phyloP scores from a whole-genome alignment of 2,888 invertebrate species.

The Epinotia nisella region DNA sequence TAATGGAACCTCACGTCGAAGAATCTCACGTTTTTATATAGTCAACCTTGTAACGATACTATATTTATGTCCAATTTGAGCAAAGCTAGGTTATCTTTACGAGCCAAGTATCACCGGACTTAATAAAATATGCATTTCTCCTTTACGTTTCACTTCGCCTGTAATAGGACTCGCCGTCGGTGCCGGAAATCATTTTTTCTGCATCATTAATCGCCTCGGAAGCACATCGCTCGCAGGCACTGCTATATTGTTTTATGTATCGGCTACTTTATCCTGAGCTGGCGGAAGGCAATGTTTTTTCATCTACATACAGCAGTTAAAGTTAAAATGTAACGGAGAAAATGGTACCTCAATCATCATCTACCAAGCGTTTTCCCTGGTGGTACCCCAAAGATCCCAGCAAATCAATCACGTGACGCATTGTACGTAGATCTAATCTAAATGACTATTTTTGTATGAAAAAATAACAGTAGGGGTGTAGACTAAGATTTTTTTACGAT shows the following conservation, averaged over 20 bases:
- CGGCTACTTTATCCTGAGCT: conserved; percentile 18
- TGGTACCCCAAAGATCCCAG: too few relatives aligned
- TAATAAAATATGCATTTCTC: conserved; percentile 16
- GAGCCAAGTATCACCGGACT: neutral
- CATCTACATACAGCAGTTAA: neutral
- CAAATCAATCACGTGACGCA: too few relatives aligned
- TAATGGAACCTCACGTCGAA: too few relatives aligned
- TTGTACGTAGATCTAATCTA: too few relatives aligned
- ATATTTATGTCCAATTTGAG: too few relatives aligned
- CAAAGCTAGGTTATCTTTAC: neutral
- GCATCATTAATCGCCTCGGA: conserved; percentile 35
- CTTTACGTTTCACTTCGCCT: conserved; percentile 2
- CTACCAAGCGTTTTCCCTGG: too few relatives aligned
- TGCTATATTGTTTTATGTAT: conserved; percentile 30
- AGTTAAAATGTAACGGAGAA: neutral
- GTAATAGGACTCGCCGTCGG: conserved; percentile 1
- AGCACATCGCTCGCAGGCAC: conserved; percentile 27
- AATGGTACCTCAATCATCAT: neutral
- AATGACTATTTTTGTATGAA: too few relatives aligned
- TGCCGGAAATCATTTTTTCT: conserved; percentile 34
- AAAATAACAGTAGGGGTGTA: too few relatives aligned
- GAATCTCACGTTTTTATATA: too few relatives aligned
- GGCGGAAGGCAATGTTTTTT: neutral
- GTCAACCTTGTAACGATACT: too few relatives aligned
- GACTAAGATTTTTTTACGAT: too few relatives aligned